These are phyloP conservation scores for Narcine bancroftii DNA, from an alignment of 2,113 vertebrate genomes.

Conservation along the genomic window DNA sequence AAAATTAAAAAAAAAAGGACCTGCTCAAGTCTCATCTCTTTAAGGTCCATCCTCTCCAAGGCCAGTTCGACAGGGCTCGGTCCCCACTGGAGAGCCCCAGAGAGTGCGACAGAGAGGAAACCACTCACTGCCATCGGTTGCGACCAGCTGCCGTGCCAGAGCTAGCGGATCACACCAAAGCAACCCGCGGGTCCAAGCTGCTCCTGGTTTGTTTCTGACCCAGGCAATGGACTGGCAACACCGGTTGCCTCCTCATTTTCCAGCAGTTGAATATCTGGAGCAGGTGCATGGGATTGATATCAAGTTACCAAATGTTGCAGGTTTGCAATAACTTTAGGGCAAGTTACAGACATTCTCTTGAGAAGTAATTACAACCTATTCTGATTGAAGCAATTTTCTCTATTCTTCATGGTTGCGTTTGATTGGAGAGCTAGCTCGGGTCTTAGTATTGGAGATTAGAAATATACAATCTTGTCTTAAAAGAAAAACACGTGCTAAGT, in stretches of 20 bases:
- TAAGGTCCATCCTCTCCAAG: background rate
- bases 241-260: too few relatives aligned
- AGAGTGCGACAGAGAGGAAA: background rate
- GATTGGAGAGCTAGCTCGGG: background rate
- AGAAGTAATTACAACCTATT: too few relatives aligned
- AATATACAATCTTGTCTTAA: background rate
- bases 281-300: background rate
- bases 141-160: background rate
- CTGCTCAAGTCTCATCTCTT: background rate
- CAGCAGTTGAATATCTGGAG: background rate
- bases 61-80: background rate
- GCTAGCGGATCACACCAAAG: background rate
- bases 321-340: background rate
- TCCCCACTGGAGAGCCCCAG: background rate
- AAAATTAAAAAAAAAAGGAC: too few relatives aligned
- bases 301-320: background rate
- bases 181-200: background rate
- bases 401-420: background rate
- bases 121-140: background rate
- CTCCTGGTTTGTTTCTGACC: background rate
- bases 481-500: background rate
- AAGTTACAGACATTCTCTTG: background rate
- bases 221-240: background rate
- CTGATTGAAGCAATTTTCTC: background rate
- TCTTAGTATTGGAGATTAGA: background rate